These are phyloP conservation scores for Peromyscus eremicus DNA, from an alignment of 2,797 vertebrate species.

Conservation along the genomic window DNA sequence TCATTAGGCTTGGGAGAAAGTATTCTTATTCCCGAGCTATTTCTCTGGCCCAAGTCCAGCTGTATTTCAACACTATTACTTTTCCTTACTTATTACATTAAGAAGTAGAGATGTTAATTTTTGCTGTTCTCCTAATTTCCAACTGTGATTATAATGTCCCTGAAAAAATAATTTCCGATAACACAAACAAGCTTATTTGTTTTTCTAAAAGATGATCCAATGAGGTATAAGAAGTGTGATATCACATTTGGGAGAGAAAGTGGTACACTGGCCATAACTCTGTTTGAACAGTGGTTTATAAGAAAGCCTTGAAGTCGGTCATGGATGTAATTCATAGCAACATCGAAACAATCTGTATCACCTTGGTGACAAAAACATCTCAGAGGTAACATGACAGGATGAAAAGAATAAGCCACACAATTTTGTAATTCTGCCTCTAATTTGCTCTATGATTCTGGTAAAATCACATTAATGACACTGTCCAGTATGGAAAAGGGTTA, in stretches of 20 bases:
- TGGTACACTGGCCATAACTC: neutral
- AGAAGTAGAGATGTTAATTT: neutral
- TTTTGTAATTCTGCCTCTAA: neutral
- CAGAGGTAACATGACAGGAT: neutral
- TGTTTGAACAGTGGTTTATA: neutral
- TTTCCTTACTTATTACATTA: neutral
- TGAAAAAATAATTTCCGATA: neutral
- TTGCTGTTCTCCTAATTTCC: neutral
- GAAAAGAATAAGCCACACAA: neutral
- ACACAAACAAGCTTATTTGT: neutral
- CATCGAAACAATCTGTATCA: neutral
- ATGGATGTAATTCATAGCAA: neutral
- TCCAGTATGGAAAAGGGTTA: neutral
- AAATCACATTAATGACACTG: neutral
- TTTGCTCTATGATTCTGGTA: neutral
- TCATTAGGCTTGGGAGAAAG: neutral
- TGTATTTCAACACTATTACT: neutral
- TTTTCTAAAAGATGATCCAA: conserved; percentile 2
- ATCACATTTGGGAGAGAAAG: neutral
- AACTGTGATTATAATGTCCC: neutral
- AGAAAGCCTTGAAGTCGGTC: neutral
- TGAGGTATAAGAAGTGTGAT: neutral
- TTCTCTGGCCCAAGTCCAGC: too few species aligned
- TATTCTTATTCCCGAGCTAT: neutral
- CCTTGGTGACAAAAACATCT: neutral